phyloP scores from a whole-genome alignment of 2,888 invertebrate species.

The Linnaemya tessellans region DNA sequence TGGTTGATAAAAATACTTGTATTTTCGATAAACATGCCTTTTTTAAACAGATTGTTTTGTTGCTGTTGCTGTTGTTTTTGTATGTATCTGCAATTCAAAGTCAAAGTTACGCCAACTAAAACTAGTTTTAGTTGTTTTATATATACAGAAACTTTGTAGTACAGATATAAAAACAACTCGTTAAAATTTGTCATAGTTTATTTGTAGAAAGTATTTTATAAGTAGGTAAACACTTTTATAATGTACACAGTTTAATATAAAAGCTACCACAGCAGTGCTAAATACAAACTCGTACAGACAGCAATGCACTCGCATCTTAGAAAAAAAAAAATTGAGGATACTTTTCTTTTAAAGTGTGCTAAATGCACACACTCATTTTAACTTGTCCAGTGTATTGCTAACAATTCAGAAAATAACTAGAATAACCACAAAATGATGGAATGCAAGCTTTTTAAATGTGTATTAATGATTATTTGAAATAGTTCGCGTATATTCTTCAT shows the following conservation, averaged over 20 bases:
- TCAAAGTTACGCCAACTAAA: constrained; percentile 49
- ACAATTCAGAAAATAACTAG: constrained; percentile 16
- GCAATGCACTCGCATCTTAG: background rate
- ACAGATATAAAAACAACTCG: constrained; percentile 43
- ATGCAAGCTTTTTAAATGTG: constrained; percentile 2
- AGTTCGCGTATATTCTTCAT: background rate
- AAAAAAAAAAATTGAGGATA: constrained; percentile 56
- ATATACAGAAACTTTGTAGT: constrained; percentile 25
- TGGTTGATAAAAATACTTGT: background rate
- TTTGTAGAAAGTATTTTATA: constrained; percentile 68
- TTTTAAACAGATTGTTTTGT: background rate
- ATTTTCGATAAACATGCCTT: background rate
- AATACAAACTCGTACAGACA: constrained; percentile 1
- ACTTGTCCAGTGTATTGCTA: background rate
- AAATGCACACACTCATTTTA: constrained; percentile 38
- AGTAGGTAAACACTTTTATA: constrained; percentile 39
- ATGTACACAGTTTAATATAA: background rate
- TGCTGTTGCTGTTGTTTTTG: background rate
- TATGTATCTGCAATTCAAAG: constrained; percentile 34
- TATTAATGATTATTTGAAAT: constrained; percentile 24
- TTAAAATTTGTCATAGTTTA: constrained; percentile 69
- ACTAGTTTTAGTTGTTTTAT: constrained; percentile 47
- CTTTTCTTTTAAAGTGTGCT: constrained; percentile 49
- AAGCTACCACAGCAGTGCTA: constrained; percentile 23
- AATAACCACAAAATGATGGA: constrained; percentile 34